Evolutionary conservation across 1,140 invertebrate species (phyloP), one percentile per base, ranked within the genome.

Genomic region (Cephus cinctus): DNA sequence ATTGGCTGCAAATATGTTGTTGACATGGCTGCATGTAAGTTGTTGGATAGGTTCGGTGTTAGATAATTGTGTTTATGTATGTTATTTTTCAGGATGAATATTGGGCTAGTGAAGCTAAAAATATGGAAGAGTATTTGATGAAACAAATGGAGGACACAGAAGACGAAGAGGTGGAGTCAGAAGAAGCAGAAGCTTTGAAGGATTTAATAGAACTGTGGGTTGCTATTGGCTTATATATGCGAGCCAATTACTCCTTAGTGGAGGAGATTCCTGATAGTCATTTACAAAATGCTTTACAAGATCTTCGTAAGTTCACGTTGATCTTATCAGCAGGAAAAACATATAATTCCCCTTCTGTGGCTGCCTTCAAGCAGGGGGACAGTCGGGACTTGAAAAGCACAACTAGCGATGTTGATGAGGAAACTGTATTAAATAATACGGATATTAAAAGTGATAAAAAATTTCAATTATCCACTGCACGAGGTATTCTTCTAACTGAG

Each of bases 1-100:
- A 56, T 73, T 79, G 52, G 84, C 81, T 5, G 65, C 75, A 21
- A 60, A 75, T 21, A 72, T 81, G 25, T 70, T 81, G 25, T 67
- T 84, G 31, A 61, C 78, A 12, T 86, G 84, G 84, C 57, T 86
- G n/a, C 71, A 80, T 59, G 76, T 78, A 61, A 70, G 76, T 69
- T 32, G 36, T 43, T 50, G 25, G 25, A n/a, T n/a, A n/a, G n/a
- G n/a, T n/a, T n/a, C n/a, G n/a, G n/a, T n/a, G n/a, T 44, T 19
- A 15, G 8, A 30, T 12, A 6, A 16, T 36, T 15, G 14, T 35
- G 12, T 48, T 9, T 12, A n/a, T 12, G 43, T 35, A 23, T 19
- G 21, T 38, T 25, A 39, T 5, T 20, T 50, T 44, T 25, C 48
- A 8, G 44, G 44, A 47, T 23, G 20, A 47, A 38, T 47, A 47